Evolutionary conservation across 2,888 invertebrate species (phyloP).

Genomic region (Anthophora plumipes): DNA sequence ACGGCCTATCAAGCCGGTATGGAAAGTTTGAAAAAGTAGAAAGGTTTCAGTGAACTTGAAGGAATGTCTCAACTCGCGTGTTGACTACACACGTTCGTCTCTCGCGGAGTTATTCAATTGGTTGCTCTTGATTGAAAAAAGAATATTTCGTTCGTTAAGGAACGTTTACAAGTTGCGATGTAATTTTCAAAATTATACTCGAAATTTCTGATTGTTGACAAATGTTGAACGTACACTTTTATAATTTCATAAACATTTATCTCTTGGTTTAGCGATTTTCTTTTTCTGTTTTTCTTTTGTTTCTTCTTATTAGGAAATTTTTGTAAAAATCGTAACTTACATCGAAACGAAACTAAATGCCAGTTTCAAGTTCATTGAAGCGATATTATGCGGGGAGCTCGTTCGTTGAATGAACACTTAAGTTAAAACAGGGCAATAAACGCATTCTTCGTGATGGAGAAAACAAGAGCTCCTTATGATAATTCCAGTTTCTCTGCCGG

Average conservation of each 20-base stretch:
- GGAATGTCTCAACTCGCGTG: neutral
- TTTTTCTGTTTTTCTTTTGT: too few relatives aligned
- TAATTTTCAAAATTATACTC: neutral
- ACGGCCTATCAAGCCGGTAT: conserved; percentile 4
- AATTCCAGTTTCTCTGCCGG: conserved; percentile 52
- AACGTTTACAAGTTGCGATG: neutral
- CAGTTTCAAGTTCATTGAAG: conserved; percentile 29
- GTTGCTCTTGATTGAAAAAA: neutral
- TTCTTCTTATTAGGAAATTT: neutral
- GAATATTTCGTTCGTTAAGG: neutral
- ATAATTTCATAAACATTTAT: neutral
- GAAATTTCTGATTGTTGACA: neutral
- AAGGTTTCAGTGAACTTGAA: conserved; percentile 19
- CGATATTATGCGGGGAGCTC: neutral
- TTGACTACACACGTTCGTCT: neutral
- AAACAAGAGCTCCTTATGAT: conserved; percentile 51
- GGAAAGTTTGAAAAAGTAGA: conserved; percentile 20
- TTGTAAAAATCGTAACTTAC: neutral
- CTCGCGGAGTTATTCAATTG: neutral
- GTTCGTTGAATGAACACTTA: neutral
- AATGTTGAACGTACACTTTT: neutral
- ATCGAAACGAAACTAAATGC: neutral
- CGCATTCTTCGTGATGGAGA: conserved; percentile 40
- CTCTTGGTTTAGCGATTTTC: neutral
- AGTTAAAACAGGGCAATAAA: conserved; percentile 13